Evolutionary conservation across 2,888 invertebrate genomes (phyloP), one percentile per base, ranked within the genome.

Genomic region (Tetranychus piercei): DNA sequence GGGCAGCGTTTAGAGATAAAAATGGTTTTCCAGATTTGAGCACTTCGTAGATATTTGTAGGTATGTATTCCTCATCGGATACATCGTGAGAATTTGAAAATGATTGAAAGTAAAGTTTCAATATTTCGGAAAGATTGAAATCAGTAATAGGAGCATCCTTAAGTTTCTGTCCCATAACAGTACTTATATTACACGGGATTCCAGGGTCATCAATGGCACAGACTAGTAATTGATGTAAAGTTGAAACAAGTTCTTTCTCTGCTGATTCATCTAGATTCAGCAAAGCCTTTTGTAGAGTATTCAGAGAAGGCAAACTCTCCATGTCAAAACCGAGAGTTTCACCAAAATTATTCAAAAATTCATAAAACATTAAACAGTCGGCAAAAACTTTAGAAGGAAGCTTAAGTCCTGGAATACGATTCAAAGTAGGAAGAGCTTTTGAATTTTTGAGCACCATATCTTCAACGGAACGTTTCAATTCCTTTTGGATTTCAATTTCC

Each of bases 341-440:
- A 8, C 92, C 93, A 81, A 97, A 97, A 84, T 94, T 96, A 80
- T 94, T 91, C 78, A 96, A 85, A 82, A 97, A 97, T 84, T 97
- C 96, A 81, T 91, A 90, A n/a, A 93, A 90, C 89, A 96, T 95
- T 34, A 97, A 85, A 70, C 91, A 86, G 83, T 96, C 92, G 0
- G 92, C 90, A 85, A 94, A 92, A 0, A 94, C 94, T 81, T 90
- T 88, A 0, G 93, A 94, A 1, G 90, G 86, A 74, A 97, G 84
- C 80, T 88, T 88, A 75, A 92, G 84, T 1, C 91, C 91, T 0
- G 89, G 88, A 79, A 96, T 88, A 78, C 94, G 86, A 75, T 88
- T 87, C 74, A 91, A 84, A 5, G 82, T 82, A 6, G 85, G 85
- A 73, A 86, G 78, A 4, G 81, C 80, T 81, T 83, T 79, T 45